Base-by-base conservation (phyloP, 2,888 invertebrate species). In the Alcis repandata region DNA sequence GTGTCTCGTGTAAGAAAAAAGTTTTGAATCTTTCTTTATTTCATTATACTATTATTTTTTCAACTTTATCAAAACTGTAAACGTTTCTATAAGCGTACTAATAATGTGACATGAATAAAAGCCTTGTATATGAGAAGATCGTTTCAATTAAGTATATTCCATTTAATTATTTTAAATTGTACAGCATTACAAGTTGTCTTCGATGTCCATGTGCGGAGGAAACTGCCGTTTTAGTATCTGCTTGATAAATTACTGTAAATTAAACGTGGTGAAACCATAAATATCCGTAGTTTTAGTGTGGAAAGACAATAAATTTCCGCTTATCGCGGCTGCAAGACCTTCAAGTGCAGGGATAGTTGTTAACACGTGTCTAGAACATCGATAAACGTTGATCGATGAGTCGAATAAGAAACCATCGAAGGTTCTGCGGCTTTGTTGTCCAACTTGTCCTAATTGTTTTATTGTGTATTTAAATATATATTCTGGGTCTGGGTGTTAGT, bases 341-440 rank as follows among this genome's bases (percentile, higher is more conserved):
- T 70, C 72, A 62, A 74, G 80, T 77, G 77, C 74, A 78, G 74
- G 73, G 76, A 82, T 77, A 77, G 82, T 81, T 86, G 48, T 49
- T 85, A 86, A 88, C 88, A 88, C 84, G 83, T 83, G 85, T 86
- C 83, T 56, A 48, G 68, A 56, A 71, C 69, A 76, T 82, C 83
- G 84, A 51, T 45, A 19, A 58, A 38, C 40, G 82, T 84, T 83
- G 76, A 73, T 46, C 69, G 61, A 68, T 83, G 19, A 85, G 85
- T 84, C 82, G 84, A 83, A 83, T 46, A 1, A 19, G 43, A 43
- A 43, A 43, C 9, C 9, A 15, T 17, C 19, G 9, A 17, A 17
- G 11, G 19, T 15, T 43, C 19, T 10, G 43, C 2, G 3, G 19
- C 11, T 1, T 17, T 38, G 38, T 1, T 38, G 13, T 11, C 6